Evolutionary conservation across 2,888 invertebrate genomes (phyloP), one percentile per base, ranked within the genome.

Genomic region (Eulithis testata): DNA sequence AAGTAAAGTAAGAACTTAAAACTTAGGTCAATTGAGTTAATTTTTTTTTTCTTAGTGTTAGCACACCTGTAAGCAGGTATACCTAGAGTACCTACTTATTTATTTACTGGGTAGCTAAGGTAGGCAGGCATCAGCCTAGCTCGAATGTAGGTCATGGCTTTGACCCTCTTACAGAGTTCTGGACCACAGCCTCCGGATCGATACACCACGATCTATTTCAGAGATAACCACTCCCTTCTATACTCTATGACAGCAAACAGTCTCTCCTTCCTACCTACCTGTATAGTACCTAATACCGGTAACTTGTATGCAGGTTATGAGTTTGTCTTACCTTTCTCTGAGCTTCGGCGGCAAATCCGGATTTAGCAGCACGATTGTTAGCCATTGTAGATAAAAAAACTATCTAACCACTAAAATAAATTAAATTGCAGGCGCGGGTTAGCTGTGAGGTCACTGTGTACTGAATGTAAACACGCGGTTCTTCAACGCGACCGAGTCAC

Each of bases 331-430:
- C 98, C 96, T 98, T 98, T 87, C 97, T 95, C 92, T 98, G 98
- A 60, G 98, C 98, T 90, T 98, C 98, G 66, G 98, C 98, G 78
- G 98, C 98, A 94, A 98, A 97, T 95, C 98, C 98, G 83, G 97
- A 97, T 90, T 97, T 97, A 68, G 97, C 94, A 78, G 97, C 97
- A 88, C 98, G 94, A 94, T 96, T 96, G 89, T 94, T 95, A 78
- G 97, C 96, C 97, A 97, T 97, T 77, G 86, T 77, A 76, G 83
- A 84, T 80, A 84, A 84, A 77, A 77, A 67, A 82, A 83, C 80
- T 85, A 84, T 78, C 67, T 82, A 78, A 73, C 77, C 80, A 76
- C 80, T 71, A 71, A 66, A 83, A 82, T 84, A 84, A 84, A 85
- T 84, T 85, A 83, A 88, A 90, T 91, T 91, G 91, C 91, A 88